Conservation (phyloP, 2,888 invertebrate species). For the Drosophila subquinaria region DNA sequence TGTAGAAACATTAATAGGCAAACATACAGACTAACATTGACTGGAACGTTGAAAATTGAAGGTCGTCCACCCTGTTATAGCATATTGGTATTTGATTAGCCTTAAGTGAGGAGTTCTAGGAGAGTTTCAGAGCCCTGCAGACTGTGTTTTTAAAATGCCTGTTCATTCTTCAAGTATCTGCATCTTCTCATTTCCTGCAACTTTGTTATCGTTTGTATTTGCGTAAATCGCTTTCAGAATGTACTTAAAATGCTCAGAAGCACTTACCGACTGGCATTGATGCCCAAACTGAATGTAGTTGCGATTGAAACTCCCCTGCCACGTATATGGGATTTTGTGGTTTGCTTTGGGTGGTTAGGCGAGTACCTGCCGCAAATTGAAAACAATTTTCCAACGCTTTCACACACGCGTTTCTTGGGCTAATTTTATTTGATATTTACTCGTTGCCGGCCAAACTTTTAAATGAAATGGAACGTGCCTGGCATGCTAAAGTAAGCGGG, state of each 20-base stretch:
- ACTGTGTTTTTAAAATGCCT: background rate
- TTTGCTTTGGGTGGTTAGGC: background rate
- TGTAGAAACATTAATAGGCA: background rate
- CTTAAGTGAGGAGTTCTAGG: constrained; percentile 3
- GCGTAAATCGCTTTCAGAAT: constrained; percentile 18
- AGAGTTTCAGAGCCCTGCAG: background rate
- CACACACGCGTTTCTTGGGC: constrained; percentile 50
- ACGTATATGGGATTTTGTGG: constrained; percentile 1
- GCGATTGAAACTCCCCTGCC: constrained; percentile 14
- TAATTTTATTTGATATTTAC: constrained; percentile 75
- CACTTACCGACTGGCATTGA: constrained; percentile 18
- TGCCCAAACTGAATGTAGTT: constrained; percentile 19
- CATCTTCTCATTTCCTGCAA: background rate
- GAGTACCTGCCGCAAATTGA: constrained; percentile 55
- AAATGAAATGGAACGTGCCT: constrained; percentile 71
- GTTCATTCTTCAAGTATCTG: background rate
- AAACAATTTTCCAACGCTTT: constrained; percentile 67
- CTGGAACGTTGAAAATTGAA: constrained; percentile 5
- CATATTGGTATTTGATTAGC: constrained; percentile 29
- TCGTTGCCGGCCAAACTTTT: constrained; percentile 59
- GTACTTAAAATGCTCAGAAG: constrained; percentile 25
- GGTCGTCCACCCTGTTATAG: constrained; percentile 19
- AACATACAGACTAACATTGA: background rate
- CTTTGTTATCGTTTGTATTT: constrained; percentile 18
- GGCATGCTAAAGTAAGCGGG: constrained; percentile 44